Conservation (phyloP, 2,888 invertebrate species). For the Argyra leucocephala region DNA sequence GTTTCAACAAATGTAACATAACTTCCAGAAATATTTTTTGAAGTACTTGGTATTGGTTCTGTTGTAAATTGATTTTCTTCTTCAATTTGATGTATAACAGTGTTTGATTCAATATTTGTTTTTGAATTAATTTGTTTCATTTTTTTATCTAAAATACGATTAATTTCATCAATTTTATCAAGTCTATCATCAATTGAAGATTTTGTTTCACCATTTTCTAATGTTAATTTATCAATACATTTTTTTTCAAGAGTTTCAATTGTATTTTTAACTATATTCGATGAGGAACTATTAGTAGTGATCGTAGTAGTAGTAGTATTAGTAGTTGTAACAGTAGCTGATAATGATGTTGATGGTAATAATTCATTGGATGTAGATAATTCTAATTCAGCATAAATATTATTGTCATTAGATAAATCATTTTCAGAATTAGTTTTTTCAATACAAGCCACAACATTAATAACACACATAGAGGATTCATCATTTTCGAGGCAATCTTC, state of each 20-base stretch:
- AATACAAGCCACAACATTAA: slow-evolving; percentile 13
- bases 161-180: slow-evolving; percentile 40
- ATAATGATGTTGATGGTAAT: slow-evolving; percentile 15
- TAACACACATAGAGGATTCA: not conserved
- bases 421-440: slow-evolving; percentile 19
- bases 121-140: slow-evolving; percentile 33
- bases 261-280: slow-evolving; percentile 25
- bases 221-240: slow-evolving; percentile 13
- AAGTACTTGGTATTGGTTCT: not conserved
- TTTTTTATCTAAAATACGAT: slow-evolving; percentile 38
- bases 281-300: slow-evolving; percentile 22
- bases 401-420: slow-evolving; percentile 31
- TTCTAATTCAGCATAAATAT: slow-evolving; percentile 39
- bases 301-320: too few relatives aligned
- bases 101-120: slow-evolving; percentile 12
- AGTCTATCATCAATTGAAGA: slow-evolving; percentile 40
- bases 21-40: not conserved
- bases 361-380: slow-evolving; percentile 20
- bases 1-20: slow-evolving; percentile 6
- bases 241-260: slow-evolving; percentile 33
- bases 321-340: too few relatives aligned
- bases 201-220: slow-evolving; percentile 22
- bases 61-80: not conserved
- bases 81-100: not conserved
- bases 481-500: not conserved